Conservation (phyloP, 2,113 vertebrate species). For the Alethe diademata region DNA sequence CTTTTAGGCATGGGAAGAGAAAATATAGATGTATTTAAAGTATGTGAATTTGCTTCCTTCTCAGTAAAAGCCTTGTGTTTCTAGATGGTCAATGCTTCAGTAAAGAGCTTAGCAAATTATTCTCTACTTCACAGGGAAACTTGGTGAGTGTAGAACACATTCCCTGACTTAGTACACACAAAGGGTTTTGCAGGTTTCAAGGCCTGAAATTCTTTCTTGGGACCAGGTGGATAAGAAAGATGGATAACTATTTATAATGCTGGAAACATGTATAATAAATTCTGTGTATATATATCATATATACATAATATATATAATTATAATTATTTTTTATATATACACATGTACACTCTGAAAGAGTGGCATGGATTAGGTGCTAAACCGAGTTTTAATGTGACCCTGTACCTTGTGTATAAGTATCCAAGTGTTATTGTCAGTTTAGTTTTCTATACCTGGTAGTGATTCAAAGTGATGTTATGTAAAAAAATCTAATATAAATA, state of each 20-base stretch:
- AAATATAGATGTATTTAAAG: neutral
- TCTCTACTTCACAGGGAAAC: neutral
- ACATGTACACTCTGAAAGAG: neutral
- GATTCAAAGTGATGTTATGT: neutral
- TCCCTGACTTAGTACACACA: neutral
- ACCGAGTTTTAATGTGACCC: neutral
- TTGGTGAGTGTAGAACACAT: accelerated
- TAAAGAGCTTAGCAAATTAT: neutral
- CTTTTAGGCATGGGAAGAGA: neutral
- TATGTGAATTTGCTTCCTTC: neutral
- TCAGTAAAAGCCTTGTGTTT: neutral
- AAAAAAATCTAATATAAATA: neutral
- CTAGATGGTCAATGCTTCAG: neutral
- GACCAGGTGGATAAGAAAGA: neutral
- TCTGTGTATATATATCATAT: neutral
- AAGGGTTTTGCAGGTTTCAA: neutral
- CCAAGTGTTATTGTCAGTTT: neutral
- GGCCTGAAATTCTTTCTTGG: neutral
- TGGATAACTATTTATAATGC: neutral
- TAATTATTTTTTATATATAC: neutral
- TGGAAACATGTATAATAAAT: neutral
- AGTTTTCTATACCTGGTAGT: neutral
- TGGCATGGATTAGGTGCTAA: neutral
- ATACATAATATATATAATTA: neutral
- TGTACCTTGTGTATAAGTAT: neutral